Evolutionary conservation across 2,113 vertebrate genomes (phyloP), one percentile per base, ranked within the genome.

Genomic region (Aegotheles bennettii): DNA sequence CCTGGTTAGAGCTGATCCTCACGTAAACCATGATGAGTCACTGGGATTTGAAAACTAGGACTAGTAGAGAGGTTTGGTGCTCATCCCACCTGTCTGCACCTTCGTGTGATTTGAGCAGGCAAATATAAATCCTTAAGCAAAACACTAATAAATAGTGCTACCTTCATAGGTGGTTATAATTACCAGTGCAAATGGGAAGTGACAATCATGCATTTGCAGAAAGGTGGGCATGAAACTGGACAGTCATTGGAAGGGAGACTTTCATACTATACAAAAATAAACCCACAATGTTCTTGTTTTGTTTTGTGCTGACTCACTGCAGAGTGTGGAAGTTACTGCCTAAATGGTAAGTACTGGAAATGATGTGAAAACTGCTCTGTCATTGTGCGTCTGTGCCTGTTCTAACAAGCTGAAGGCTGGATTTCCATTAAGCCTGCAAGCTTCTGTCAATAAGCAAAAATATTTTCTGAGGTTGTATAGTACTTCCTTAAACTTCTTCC

Each of bases 251-350:
- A 43, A 51, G 12, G 13, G 36, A 57, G 18, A 35, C 54, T 78
- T 84, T 78, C 71, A 40, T 88, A 31, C 16, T 89, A 47, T 50
- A 86, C 74, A 85, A 89, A 95, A 94, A 84, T 95, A 93, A 97
- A 96, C 43, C 8, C 33, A 92, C 61, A 95, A 81, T 96, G 21
- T 96, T 96, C 77, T 97, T 96, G 81, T 97, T 98, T 96, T 98
- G 89, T 98, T 98, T 97, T 97, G 96, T 96, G 98, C 98, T 98
- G 98, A 96, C 98, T 75, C 92, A 93, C 50, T 97, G 88, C 98
- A 99, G 99, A 99, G 92, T 99, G 99, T 98, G 99, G 99, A 95
- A 99, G 99, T 98, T 99, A 99, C 97, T 99, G 99, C 98, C 97
- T 99, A 90, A 99, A 99, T 97, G 99, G 99, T 99, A 99, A 99